phyloP scores from a whole-genome alignment of 2,888 invertebrate genomes.

The Platycnemis pennipes region DNA sequence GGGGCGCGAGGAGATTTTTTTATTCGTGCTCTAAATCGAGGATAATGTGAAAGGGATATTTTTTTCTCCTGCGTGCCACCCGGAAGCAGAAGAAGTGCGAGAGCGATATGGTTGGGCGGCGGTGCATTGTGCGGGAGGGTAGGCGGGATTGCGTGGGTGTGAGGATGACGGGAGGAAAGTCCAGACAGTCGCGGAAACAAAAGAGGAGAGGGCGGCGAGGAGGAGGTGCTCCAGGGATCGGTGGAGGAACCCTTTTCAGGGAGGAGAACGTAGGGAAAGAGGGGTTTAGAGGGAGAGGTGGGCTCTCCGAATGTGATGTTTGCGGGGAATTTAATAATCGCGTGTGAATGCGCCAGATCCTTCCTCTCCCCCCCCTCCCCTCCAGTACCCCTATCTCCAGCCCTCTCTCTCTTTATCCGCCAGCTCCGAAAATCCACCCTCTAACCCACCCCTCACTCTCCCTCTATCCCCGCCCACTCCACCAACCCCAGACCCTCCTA shows the following conservation, averaged over 20 bases:
- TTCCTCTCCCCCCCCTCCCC: background rate
- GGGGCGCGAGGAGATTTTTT: too few relatives aligned
- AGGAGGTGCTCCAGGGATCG: background rate
- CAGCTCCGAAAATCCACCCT: background rate
- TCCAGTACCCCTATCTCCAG: background rate
- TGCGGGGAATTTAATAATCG: slow-evolving; percentile 67
- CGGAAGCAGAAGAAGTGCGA: background rate
- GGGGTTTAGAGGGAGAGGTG: background rate
- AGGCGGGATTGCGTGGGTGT: background rate
- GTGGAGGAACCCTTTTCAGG: background rate
- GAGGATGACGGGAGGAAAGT: background rate
- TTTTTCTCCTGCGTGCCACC: background rate
- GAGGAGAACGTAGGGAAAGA: background rate
- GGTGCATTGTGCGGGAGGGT: background rate
- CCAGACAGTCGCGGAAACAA: background rate
- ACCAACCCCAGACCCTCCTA: background rate
- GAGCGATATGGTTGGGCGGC: background rate
- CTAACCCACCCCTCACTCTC: background rate
- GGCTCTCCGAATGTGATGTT: slow-evolving; percentile 35
- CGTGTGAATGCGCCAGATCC: slow-evolving; percentile 41
- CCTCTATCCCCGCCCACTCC: background rate
- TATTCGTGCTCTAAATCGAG: background rate
- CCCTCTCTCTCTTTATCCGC: background rate
- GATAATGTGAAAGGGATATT: background rate
- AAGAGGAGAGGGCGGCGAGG: background rate